Evolutionary conservation across 2,797 vertebrate genomes (phyloP).

Genomic region (Pseudochirops cupreus): DNA sequence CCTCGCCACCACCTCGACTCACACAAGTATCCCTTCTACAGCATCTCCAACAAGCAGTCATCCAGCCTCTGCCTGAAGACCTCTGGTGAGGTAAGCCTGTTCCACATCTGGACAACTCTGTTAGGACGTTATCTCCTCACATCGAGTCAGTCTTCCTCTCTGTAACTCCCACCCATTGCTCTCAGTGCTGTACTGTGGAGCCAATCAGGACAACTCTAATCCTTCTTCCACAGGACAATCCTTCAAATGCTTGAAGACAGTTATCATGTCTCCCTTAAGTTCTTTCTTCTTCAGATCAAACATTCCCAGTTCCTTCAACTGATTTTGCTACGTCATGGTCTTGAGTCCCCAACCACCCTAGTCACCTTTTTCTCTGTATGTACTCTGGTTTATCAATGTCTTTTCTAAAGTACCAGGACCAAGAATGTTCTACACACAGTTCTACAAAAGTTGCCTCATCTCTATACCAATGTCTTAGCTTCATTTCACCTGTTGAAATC

Average conservation of each 20-base stretch:
- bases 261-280: neutral
- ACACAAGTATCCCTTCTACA: neutral
- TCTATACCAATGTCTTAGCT: neutral
- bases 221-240: neutral
- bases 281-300: neutral
- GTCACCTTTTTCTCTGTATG: neutral
- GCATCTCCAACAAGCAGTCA: neutral
- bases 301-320: neutral
- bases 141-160: neutral
- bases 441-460: neutral
- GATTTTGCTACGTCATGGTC: neutral
- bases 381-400: neutral
- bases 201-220: neutral
- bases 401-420: neutral
- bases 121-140: neutral
- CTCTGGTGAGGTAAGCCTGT: neutral
- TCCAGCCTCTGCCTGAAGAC: neutral
- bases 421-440: neutral
- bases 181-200: neutral
- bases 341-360: neutral
- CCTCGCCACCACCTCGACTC: neutral
- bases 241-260: neutral
- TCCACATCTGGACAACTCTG: neutral
- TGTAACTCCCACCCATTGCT: neutral
- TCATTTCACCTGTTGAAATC: neutral